Conservation (phyloP, 2,113 vertebrate genomes). For the Hystrix cristata region DNA sequence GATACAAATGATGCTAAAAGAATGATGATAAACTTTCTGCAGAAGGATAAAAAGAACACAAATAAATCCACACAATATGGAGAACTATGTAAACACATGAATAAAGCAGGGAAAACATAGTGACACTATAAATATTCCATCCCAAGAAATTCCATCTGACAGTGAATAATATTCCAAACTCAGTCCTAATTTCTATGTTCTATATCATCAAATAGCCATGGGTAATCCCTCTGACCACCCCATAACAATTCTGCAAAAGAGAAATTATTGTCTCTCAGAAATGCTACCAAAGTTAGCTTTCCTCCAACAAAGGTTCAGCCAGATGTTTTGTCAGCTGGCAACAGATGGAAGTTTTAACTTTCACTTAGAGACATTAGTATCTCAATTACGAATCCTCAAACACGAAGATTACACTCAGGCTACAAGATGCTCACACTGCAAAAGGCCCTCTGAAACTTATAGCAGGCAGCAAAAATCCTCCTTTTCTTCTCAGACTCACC, state of each 20-base stretch:
- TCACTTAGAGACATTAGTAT: constrained; percentile 58
- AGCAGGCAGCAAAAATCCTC: not conserved
- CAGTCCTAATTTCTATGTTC: not conserved
- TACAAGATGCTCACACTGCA: not conserved
- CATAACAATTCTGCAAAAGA: not conserved
- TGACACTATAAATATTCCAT: not conserved
- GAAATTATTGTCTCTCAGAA: not conserved
- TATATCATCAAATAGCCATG: not conserved
- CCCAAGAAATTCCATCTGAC: not conserved
- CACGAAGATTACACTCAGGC: constrained; percentile 46
- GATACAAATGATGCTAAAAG: constrained; percentile 3
- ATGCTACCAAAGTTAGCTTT: constrained; percentile 14
- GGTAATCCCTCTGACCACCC: not conserved
- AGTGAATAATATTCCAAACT: not conserved
- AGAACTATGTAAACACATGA: not conserved
- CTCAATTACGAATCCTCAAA: constrained; percentile 56
- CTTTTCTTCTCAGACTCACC: not conserved
- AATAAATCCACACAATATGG: not conserved
- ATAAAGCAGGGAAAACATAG: not conserved
- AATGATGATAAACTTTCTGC: not conserved
- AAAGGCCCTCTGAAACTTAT: not conserved
- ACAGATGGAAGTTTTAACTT: constrained; percentile 73
- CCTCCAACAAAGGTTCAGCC: constrained; percentile 23
- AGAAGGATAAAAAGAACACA: not conserved
- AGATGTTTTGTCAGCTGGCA: constrained; percentile 75